Base-by-base conservation (phyloP, 2,888 invertebrate species). In the Phortica okadai region DNA sequence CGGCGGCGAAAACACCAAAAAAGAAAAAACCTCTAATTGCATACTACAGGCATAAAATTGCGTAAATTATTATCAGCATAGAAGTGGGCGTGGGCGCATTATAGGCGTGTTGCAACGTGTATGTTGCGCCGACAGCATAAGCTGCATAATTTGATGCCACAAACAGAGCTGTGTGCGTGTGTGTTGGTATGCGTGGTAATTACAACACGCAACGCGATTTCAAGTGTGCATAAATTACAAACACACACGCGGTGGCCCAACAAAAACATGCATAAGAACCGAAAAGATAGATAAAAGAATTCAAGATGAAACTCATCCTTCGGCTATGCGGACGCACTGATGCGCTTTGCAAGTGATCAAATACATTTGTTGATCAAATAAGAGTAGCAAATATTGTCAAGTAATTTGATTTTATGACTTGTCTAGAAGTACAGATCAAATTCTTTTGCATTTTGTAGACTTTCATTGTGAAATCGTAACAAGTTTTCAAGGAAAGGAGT, bases 221-320 rank as follows among this genome's bases (percentile, higher is more conserved):
- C 50, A 70, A 72, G 75, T 73, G 73, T 62, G 69, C 74, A 74
- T 78, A 80, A 80, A 74, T 74, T 70, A 50, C 50, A 70, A 50
- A 70, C 70, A 54, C 33, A 70, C 45, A 54, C 33, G 54, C 21
- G 10, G 25, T 45, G 25, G 25, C 14, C 54, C 21, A 70, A 66
- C 8, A 50, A 45, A 70, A 70, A 70, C 45, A 54, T 16, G 42
- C 42, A 69, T 16, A 45, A 44, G 33, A 69, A 70, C 16, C 50
- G 50, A 54, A 7, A 70, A 16, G 16, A n/a, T 14, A 62, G 21
- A 25, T 10, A 62, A 62, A 62, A 62, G 16, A 50, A 11, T 50
- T 50, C 14, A 14, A 14, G 50, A 14, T 33, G 1, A 33, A 33
- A 33, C 33, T 33, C 3, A 3, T 33, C 2, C 33, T 33, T 33